Evolutionary conservation across 2,797 vertebrate species (phyloP).

Genomic region (Coracias cyanogaster): DNA sequence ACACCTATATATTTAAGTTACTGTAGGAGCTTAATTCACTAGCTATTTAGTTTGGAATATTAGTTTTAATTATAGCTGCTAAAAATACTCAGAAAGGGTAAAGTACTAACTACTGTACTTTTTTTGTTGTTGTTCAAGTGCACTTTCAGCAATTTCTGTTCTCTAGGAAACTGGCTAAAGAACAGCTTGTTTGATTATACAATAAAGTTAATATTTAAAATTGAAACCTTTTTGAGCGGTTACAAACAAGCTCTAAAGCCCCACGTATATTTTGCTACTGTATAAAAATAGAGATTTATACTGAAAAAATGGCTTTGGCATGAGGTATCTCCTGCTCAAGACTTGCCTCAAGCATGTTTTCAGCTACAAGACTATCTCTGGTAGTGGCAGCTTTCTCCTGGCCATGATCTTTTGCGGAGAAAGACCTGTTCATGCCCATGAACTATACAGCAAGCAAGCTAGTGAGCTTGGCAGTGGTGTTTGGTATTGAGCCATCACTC

Average conservation of each 20-base stretch:
- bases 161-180: background rate
- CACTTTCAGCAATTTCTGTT: background rate
- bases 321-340: background rate
- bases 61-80: background rate
- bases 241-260: background rate
- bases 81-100: background rate
- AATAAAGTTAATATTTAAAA: background rate
- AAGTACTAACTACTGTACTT: background rate
- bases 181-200: background rate
- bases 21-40: background rate
- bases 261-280: background rate
- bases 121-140: background rate
- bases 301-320: background rate
- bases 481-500: background rate
- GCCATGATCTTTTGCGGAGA: background rate
- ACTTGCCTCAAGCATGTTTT: background rate
- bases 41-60: background rate
- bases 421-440: background rate
- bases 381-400: background rate
- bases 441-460: background rate
- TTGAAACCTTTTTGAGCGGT: background rate
- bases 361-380: background rate
- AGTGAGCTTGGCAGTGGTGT: background rate
- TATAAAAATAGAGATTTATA: background rate
- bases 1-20: background rate